Percentiles rank a stretch among this genome's conserved stretches.
Conservation (phyloP, 2,888 invertebrate genomes). For the Brachylomia viminalis region DNA sequence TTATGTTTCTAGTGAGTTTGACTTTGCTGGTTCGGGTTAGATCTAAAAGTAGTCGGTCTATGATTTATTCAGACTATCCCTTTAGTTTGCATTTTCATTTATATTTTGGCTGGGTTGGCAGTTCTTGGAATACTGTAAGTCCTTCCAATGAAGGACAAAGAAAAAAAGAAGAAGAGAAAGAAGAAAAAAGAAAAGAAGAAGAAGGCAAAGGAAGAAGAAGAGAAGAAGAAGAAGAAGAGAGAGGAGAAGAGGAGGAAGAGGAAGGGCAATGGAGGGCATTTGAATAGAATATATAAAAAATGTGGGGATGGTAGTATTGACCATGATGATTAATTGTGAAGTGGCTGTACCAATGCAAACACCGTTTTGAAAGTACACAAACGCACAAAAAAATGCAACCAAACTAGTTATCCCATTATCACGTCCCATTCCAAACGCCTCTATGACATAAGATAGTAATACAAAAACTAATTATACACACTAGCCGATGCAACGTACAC, state of each 20-base stretch:
- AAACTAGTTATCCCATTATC: background rate
- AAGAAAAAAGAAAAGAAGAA: too few species aligned
- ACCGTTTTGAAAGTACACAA: background rate
- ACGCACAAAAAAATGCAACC: background rate
- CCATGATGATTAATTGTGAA: background rate
- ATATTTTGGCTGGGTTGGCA: constrained; percentile 30
- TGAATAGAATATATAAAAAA: too few species aligned
- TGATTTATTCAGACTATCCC: constrained; percentile 36
- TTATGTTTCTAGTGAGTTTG: constrained; percentile 57
- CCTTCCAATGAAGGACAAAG: too few species aligned
- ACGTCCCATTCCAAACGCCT: constrained; percentile 5
- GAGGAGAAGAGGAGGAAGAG: too few species aligned
- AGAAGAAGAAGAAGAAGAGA: too few species aligned
- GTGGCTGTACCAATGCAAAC: background rate
- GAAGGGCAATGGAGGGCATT: too few species aligned
- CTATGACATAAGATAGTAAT: constrained; percentile 26
- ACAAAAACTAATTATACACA: constrained; percentile 23
- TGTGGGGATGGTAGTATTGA: too few species aligned
- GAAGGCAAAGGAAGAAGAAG: too few species aligned
- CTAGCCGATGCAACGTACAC: constrained; percentile 40
- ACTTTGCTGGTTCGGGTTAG: constrained; percentile 27
- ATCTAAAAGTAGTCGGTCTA: constrained; percentile 26
- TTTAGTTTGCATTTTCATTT: constrained; percentile 27
- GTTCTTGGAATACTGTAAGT: constrained; percentile 8
- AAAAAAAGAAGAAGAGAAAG: too few species aligned